Evolutionary conservation across 1,140 invertebrate genomes (phyloP), one percentile per base, ranked within the genome.

Genomic region (Calycopis cecrops): DNA sequence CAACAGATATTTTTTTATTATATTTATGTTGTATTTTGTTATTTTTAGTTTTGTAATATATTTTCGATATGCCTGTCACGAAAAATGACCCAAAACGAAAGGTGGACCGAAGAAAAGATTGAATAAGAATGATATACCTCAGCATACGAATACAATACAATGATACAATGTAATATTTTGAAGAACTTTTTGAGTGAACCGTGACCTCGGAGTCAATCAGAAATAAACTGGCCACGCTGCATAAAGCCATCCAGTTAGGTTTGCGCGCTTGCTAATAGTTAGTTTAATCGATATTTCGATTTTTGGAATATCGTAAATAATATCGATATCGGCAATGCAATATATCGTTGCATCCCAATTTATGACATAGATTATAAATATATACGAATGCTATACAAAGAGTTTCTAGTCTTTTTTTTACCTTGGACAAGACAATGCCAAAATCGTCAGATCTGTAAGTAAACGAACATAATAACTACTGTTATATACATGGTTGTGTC

Each of bases 401-500:
- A 59, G 52, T 68, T 66, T 65, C 63, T 70, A 73, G 63, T 66
- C 57, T 65, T 63, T 51, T 64, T 68, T 64, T 63, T 55, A 64
- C 52, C 59, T 55, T 60, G 52, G 47, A 59, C 57, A 59, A 67
- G 58, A 69, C 70, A 71, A 65, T 76, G 73, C 73, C 73, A 76
- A 76, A 76, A 63, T 16, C 40, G 40, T 69, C 70, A 61, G 65
- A 76, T 52, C 64, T 56, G 60, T 67, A 67, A 66, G 57, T 59
- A 71, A 69, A 61, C 57, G 60, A 66, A 53, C 63, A 72, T 51
- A 53, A 72, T 61, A 72, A 65, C 63, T 76, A 76, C 68, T 73
- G 71, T 73, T 75, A 67, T 65, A 69, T 73, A 75, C 67, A 81
- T 73, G 78, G 78, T 81, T 81, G 78, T 81, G 78, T 81, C 76